A percentile compares a stretch with the other conserved stretches of the same genome.
phyloP scores from a whole-genome alignment of 2,797 vertebrate genomes.

The Sebastes trivittatus region DNA sequence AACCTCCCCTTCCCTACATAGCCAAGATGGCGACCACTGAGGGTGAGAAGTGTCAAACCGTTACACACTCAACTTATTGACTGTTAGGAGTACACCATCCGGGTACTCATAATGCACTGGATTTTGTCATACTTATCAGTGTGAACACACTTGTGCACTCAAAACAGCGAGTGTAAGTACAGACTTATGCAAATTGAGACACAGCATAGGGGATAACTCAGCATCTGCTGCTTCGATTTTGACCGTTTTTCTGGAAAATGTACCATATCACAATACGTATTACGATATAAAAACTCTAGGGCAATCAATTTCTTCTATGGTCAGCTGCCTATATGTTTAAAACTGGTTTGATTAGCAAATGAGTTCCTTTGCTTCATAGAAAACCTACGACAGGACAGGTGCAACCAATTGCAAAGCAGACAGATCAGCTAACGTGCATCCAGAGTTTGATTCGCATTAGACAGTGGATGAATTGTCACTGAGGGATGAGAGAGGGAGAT shows the following conservation, averaged over 20 bases:
- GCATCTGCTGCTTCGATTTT: not conserved
- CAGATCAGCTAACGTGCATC: not conserved
- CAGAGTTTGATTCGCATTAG: not conserved
- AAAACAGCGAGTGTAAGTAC: no score
- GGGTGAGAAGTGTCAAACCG: no score
- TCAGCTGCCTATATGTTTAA: not conserved
- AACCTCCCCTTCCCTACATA: no score
- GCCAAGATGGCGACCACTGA: no score
- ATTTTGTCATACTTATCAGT: no score
- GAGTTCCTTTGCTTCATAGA: not conserved
- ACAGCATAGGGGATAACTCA: not conserved
- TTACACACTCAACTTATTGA: no score
- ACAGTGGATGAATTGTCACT: not conserved
- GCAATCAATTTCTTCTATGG: not conserved
- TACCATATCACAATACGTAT: not conserved
- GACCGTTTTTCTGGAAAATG: not conserved
- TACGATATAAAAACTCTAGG: not conserved
- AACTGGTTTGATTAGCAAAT: not conserved
- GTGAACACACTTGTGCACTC: no score
- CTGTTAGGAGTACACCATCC: no score
- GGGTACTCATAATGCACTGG: no score
- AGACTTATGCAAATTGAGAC: no score
- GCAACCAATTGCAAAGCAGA: not conserved
- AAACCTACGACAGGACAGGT: not conserved
- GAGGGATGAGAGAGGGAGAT: conserved; percentile 2